Base-by-base conservation (phyloP, 2,888 invertebrate species). In the Podabrus alpinus region DNA sequence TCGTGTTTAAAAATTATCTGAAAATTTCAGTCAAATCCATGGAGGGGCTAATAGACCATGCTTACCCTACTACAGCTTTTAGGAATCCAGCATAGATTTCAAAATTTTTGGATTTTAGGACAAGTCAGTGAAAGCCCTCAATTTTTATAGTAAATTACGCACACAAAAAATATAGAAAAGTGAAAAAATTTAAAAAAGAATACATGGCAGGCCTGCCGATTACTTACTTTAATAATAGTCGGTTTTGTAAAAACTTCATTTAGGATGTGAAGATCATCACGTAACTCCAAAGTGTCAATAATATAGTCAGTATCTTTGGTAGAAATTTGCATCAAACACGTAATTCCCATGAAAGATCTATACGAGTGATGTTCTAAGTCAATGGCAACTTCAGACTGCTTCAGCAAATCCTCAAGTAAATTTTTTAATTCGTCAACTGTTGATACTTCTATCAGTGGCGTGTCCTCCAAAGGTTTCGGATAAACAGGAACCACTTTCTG, bases 291-390 rank as follows among this genome's bases (percentile, higher is more conserved):
- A 0, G 97, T 93, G 85, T 99, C 99, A 13, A 99, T 89, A 1
- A 99, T 89, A 85, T 95, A 99, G 88, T 99, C 99, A 2, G 89
- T 88, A 15, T 90, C 88, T 9, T 89, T 89, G 0, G 98, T 95
- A 0, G 98, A 96, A 81, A 99, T 94, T 89, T 99, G 99, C 87
- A 99, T 93, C 2, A 99, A 89, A 86, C 99, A 99, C 0, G 98
- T 97, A 71, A 99, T 92, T 0, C 99, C 99, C 89, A 95, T 94
- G 86, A 95, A 99, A 0, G 94, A 93, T 74, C 98, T 90, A 84
- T 96, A 97, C 0, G 94, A 94, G 86, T 99, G 98, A 87, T 98
- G 97, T 89, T 95, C 95, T 68, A 99, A 89, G 89, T 99, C 99
- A 0, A 99, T 91, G 0, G 97, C 97, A 70, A 99, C 90, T 85